Conservation (phyloP, 1,140 invertebrate species). For the Drosophila virilis region DNA sequence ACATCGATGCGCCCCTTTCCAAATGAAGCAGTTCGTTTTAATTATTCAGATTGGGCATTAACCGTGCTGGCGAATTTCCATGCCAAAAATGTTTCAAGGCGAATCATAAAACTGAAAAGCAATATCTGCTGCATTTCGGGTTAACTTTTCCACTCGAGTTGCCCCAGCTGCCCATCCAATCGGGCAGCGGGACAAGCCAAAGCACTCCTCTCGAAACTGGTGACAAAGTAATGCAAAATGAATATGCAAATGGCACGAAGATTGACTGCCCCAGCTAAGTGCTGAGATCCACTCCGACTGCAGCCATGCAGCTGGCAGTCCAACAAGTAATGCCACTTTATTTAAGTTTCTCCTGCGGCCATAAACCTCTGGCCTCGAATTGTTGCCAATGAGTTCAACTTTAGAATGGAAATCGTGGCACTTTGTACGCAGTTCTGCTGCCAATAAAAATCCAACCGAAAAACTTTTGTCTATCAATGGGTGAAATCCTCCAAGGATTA, state of each 20-base stretch:
- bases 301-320: conserved; percentile 18
- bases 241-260: conserved; percentile 69
- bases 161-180: conserved; percentile 35
- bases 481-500: conserved; percentile 1
- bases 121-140: conserved; percentile 47
- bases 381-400: conserved; percentile 30
- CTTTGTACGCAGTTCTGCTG: conserved; percentile 34
- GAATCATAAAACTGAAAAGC: conserved; percentile 45
- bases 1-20: not conserved
- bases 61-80: conserved; percentile 44
- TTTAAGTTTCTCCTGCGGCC: conserved; percentile 59
- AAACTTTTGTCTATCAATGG: conserved; percentile 24
- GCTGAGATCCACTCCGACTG: conserved; percentile 9
- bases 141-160: conserved; percentile 59
- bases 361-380: conserved; percentile 29
- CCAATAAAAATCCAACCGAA: conserved; percentile 34
- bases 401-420: conserved; percentile 39
- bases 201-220: conserved; percentile 29
- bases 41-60: conserved; percentile 70
- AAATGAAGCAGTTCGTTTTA: conserved; percentile 73
- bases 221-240: conserved; percentile 69
- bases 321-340: conserved; percentile 74
- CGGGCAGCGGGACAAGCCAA: conserved; percentile 44
- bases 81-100: conserved; percentile 23
- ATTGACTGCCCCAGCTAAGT: conserved; percentile 35